These are phyloP conservation scores for Psittacus erithacus DNA, from an alignment of 2,113 vertebrate genomes.

Conservation along the genomic window DNA sequence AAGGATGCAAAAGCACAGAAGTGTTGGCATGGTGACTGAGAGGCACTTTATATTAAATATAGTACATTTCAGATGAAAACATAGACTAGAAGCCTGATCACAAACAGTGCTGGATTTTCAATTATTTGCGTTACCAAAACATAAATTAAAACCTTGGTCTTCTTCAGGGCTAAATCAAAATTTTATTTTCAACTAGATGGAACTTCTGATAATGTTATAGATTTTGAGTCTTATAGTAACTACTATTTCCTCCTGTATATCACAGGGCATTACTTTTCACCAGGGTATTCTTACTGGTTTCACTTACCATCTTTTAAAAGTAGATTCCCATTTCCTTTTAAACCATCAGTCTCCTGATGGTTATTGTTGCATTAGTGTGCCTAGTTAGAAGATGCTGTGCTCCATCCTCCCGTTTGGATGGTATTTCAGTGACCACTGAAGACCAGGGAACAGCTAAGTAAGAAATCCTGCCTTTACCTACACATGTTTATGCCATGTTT, in stretches of 20 bases:
- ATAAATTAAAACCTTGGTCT: neutral
- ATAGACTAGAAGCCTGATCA: neutral
- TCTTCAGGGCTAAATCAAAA: neutral
- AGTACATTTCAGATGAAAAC: neutral
- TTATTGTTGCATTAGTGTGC: neutral
- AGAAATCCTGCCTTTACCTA: fast-evolving
- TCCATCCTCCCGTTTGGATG: neutral
- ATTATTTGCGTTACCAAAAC: neutral
- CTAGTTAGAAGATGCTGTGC: neutral
- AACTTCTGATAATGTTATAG: neutral
- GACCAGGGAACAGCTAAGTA: neutral
- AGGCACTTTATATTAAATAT: conserved; percentile 34
- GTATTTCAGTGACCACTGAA: neutral
- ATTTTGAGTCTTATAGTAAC: neutral
- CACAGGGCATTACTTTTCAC: neutral
- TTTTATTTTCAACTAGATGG: neutral
- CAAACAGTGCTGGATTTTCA: neutral
- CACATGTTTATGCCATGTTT: neutral
- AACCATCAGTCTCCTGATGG: neutral
- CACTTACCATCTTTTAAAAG: neutral
- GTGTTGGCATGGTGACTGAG: conserved; percentile 50
- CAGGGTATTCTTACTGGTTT: neutral
- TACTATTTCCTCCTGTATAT: neutral
- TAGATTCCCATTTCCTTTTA: neutral
- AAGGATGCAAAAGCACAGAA: conserved; percentile 36